A percentile compares a stretch with the other conserved stretches of the same genome.
These are phyloP conservation scores for Hedychridium roseum DNA, from an alignment of 2,888 invertebrate genomes.

Conservation along the genomic window DNA sequence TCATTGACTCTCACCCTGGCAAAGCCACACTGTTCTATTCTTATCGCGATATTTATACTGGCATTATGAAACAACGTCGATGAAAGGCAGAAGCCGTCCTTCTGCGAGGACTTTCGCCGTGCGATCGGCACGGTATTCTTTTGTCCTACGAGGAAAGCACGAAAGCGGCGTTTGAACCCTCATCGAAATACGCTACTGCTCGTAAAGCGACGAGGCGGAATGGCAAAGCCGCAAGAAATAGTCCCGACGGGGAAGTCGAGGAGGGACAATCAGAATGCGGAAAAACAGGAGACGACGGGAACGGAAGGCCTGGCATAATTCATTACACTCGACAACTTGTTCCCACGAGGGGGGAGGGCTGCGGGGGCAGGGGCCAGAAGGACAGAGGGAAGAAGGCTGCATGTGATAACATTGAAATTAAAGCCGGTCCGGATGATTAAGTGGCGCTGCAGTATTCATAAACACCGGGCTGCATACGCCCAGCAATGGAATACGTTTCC, in stretches of 20 bases:
- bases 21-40: no score
- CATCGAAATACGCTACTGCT: no score
- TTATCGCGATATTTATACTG: no score
- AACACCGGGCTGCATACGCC: no score
- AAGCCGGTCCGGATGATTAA: constrained; percentile 37
- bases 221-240: constrained; percentile 17
- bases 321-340: constrained; percentile 28
- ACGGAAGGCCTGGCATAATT: constrained; percentile 29
- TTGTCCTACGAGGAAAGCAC: no score
- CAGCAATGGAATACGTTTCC: no score
- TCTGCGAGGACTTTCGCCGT: no score
- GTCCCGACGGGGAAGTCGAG: constrained; percentile 8
- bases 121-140: no score
- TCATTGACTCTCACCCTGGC: no score
- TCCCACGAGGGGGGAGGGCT: constrained; percentile 1
- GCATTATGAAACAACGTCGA: no score
- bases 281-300: constrained; percentile 16
- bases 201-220: constrained; percentile 17
- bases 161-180: no score
- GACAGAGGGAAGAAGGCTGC: constrained; percentile 22
- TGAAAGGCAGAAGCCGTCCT: no score
- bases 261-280: background rate
- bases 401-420: constrained; percentile 37
- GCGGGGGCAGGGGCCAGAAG: background rate
- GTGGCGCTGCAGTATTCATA: constrained; percentile 14